Percentiles rank a stretch among this genome's conserved stretches.
Conservation (phyloP, 2,797 vertebrate species). For the Parauchenoglanis punctatus region DNA sequence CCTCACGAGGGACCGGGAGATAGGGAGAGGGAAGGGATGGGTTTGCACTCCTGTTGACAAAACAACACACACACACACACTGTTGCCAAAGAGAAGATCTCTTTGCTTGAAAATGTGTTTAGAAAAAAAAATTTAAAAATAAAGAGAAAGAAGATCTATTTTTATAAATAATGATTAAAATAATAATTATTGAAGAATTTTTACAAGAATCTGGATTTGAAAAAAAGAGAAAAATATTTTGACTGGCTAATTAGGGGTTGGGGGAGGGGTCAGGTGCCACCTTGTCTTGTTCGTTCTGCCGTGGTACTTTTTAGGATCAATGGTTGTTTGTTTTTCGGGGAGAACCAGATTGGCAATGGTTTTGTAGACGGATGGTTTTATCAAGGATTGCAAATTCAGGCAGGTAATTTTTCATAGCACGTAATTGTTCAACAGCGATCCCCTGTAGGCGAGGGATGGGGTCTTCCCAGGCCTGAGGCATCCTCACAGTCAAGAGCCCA, state of each 20-base stretch:
- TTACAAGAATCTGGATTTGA: slow-evolving; percentile 99
- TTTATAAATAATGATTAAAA: slow-evolving; percentile 99
- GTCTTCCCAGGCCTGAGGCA: slow-evolving; percentile 92
- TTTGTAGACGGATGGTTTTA: slow-evolving; percentile 98
- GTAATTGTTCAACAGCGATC: slow-evolving; percentile 92
- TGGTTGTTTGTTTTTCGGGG: slow-evolving; percentile 94
- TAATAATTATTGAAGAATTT: slow-evolving; percentile 98
- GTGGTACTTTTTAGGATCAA: slow-evolving; percentile 99
- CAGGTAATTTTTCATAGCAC: slow-evolving; percentile 99
- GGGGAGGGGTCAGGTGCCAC: slow-evolving; percentile 86
- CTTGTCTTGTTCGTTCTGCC: slow-evolving; percentile 99
- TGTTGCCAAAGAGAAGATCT: slow-evolving; percentile 99
- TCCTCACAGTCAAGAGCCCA: slow-evolving; percentile 99
- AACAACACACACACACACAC: slow-evolving; percentile 86
- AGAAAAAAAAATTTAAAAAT: slow-evolving; percentile 94
- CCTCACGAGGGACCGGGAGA: slow-evolving; percentile 90
- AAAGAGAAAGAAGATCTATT: slow-evolving; percentile 99
- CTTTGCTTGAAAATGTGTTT: slow-evolving; percentile 99
- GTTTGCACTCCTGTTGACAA: slow-evolving; percentile 93
- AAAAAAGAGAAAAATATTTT: slow-evolving; percentile 99
- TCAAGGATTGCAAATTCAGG: slow-evolving; percentile 86
- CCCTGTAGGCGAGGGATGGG: slow-evolving; percentile 95
- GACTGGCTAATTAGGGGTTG: slow-evolving; percentile 99
- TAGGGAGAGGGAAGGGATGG: slow-evolving; percentile 87
- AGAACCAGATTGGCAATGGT: slow-evolving; percentile 95